phyloP scores from a whole-genome alignment of 2,888 invertebrate species.

The Reticulitermes lucifugus region DNA sequence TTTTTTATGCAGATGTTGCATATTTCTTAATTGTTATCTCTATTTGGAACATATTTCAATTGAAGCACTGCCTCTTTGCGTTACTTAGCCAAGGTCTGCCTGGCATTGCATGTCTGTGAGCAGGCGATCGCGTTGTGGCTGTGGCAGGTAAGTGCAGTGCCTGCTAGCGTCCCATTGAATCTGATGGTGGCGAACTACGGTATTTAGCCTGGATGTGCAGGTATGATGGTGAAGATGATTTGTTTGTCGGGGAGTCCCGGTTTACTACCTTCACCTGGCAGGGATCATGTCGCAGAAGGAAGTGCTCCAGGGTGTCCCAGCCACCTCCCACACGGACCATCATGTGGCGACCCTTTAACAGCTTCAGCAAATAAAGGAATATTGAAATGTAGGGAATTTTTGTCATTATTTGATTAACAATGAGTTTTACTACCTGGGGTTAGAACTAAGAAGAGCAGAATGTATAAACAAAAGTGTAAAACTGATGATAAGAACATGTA shows the following conservation, averaged over 20 bases:
- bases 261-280: constrained; percentile 71
- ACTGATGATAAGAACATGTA: too few relatives aligned
- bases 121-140: not conserved
- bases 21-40: not conserved
- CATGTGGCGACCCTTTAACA: constrained; percentile 92
- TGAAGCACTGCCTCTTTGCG: constrained; percentile 9
- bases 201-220: constrained; percentile 80
- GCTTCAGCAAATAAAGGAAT: constrained; percentile 66
- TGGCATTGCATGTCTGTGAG: not conserved
- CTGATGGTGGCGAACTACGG: constrained; percentile 64
- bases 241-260: constrained; percentile 62
- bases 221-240: constrained; percentile 63
- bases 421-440: too few relatives aligned
- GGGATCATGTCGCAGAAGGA: constrained; percentile 88
- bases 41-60: not conserved
- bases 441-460: too few relatives aligned
- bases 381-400: too few relatives aligned
- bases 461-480: too few relatives aligned
- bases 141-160: constrained; percentile 32
- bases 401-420: too few relatives aligned
- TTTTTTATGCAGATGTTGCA: not conserved
- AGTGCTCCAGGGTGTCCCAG: constrained; percentile 94
- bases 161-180: constrained; percentile 46
- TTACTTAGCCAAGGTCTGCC: not conserved
- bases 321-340: constrained; percentile 96